Percentiles rank a stretch among this genome's conserved stretches.
Evolutionary conservation across 1,140 invertebrate genomes (phyloP).

Genomic region (Dendrolimus kikuchii): DNA sequence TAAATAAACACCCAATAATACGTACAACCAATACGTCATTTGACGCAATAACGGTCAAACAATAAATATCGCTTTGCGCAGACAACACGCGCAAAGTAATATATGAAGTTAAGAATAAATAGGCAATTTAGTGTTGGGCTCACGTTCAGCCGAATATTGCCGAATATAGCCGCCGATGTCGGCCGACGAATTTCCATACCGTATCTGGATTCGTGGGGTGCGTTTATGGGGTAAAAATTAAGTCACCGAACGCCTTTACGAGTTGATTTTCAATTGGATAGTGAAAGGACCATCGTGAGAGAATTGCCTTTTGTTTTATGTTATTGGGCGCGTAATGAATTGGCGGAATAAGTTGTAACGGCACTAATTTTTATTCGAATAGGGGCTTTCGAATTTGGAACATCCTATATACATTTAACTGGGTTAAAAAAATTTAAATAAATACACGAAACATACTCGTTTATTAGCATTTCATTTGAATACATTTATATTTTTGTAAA

Average conservation of each 20-base stretch:
- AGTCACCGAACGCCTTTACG: constrained; percentile 43
- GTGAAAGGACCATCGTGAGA: constrained; percentile 7
- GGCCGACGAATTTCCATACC: constrained; percentile 64
- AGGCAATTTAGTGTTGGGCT: constrained; percentile 69
- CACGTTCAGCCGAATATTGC: constrained; percentile 71
- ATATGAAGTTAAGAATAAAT: constrained; percentile 74
- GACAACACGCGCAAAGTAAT: constrained; percentile 71
- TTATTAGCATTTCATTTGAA: too few relatives aligned
- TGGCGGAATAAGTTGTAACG: too few relatives aligned
- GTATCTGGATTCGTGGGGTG: constrained; percentile 62
- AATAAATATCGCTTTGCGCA: constrained; percentile 70
- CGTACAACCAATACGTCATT: constrained; percentile 63
- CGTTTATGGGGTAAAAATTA: constrained; percentile 70
- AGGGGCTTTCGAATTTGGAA: too few relatives aligned
- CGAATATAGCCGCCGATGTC: constrained; percentile 56
- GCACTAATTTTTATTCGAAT: too few relatives aligned
- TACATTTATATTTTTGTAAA: too few relatives aligned
- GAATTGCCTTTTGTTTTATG: constrained; percentile 13
- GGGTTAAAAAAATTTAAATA: too few relatives aligned
- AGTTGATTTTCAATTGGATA: constrained; percentile 56
- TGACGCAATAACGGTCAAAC: constrained; percentile 68
- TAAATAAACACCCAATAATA: constrained; percentile 53
- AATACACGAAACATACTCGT: too few relatives aligned
- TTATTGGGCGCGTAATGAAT: neutral
- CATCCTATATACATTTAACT: too few relatives aligned